Evolutionary conservation across 2,888 invertebrate genomes (phyloP), one percentile per base, ranked within the genome.

Genomic region (Seira musarum): DNA sequence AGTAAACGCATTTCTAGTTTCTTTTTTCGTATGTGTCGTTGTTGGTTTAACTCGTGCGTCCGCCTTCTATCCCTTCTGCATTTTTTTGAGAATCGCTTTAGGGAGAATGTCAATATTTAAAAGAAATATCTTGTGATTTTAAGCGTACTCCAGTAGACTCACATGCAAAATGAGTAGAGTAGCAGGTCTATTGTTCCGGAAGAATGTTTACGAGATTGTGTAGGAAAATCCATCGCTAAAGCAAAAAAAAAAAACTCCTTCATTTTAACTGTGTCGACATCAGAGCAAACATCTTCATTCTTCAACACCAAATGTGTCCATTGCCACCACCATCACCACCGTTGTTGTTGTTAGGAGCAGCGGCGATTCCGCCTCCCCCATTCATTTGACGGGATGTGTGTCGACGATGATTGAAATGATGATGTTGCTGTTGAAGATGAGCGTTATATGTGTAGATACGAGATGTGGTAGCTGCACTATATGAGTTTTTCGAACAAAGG

Each of bases 401-500:
- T 5, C 57, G 57, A 3, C 57, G 57, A 57, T 57, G 57, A 17
- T 57, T 57, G 57, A 57, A 57, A 57, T 57, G 57, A 57, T 57
- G 57, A 57, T 57, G 57, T 17, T 57, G 57, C 17, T 57, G 57
- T 8, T 57, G 57, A 8, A 57, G 57, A n/a, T 57, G 17, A 3
- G 57, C 17, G 17, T 57, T 57, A n/a, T 57, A 57, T 5, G 57
- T 57, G 57, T 57, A 57, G 57, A 57, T 57, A n/a, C 57, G 57
- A n/a, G 57, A 57, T 6, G 57, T 57, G 57, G 57, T 57, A 6
- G 57, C 10, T 5, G 57, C 57, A n/a, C 17, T 57, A n/a, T 57
- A 57, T 5, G 57, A 57, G 57, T 57, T 57, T n/a, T 57, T 57
- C 57, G 57, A 57, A n/a, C 57, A 57, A n/a, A 57, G 10, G 57